Evolutionary conservation across 35 echinoderm and acorn worm genomes (phyloP).

Genomic region (Heliocidaris erythrogramma): DNA sequence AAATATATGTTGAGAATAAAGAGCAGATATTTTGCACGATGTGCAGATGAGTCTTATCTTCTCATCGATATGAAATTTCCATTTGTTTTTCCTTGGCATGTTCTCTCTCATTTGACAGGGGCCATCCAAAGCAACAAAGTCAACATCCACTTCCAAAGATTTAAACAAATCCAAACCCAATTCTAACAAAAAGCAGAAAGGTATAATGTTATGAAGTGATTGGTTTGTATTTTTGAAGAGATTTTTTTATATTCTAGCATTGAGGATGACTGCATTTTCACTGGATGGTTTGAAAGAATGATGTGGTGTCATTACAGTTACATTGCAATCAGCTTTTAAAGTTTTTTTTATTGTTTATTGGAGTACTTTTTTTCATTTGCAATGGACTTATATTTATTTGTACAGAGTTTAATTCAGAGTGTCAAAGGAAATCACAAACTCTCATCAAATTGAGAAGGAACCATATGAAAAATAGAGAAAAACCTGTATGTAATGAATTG

Average conservation of each 20-base stretch:
- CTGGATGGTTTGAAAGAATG: conserved; percentile 1
- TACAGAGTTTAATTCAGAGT: not conserved
- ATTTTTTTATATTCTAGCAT: not conserved
- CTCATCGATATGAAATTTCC: not conserved
- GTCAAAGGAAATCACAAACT: not conserved
- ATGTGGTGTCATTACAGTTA: not conserved
- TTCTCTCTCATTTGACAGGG: not conserved
- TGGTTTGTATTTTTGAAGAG: not conserved
- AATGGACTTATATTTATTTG: not conserved
- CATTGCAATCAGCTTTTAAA: not conserved
- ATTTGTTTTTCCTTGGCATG: not conserved
- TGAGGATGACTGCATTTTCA: not conserved
- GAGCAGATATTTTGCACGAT: not conserved
- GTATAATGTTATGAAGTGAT: conserved; percentile 14
- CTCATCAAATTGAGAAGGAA: not conserved
- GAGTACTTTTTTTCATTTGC: not conserved
- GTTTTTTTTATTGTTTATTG: not conserved
- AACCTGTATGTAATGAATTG: not conserved
- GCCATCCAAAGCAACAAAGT: not conserved
- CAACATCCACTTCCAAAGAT: conserved; percentile 15
- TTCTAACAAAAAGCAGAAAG: conserved; percentile 20
- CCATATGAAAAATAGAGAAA: not conserved
- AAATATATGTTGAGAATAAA: not conserved
- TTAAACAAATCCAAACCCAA: conserved; percentile 43
- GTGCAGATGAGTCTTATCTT: not conserved